Percentiles rank a stretch among this genome's conserved stretches.
Conservation (phyloP, 1,140 invertebrate species). For the Anastrepha ludens region DNA sequence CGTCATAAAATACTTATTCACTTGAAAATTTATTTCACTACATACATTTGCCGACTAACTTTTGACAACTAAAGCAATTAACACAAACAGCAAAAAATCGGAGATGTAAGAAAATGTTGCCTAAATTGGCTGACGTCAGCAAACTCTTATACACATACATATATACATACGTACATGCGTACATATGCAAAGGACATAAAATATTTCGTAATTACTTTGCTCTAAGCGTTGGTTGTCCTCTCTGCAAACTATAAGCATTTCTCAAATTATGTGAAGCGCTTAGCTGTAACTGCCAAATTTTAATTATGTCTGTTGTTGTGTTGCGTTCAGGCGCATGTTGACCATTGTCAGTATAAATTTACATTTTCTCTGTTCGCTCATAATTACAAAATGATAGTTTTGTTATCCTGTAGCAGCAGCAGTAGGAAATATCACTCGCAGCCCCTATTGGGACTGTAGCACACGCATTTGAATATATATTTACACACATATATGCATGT, state of each 20-base stretch:
- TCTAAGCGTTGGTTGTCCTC: neutral
- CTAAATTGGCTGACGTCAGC: neutral
- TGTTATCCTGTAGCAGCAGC: neutral
- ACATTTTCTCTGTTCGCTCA: constrained; percentile 29
- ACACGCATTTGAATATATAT: neutral
- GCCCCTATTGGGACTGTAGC: no score
- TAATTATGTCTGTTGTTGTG: constrained; percentile 30
- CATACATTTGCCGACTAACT: no score
- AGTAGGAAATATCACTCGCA: no score
- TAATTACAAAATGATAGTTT: constrained; percentile 28
- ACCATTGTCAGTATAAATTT: constrained; percentile 33
- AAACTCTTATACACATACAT: neutral
- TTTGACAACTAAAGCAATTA: no score
- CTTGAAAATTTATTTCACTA: no score
- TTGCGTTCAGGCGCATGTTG: neutral
- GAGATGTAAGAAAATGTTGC: no score
- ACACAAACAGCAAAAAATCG: no score
- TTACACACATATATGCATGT: neutral
- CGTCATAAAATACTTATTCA: no score
- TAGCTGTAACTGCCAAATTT: constrained; percentile 37
- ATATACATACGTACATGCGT: neutral
- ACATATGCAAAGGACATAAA: neutral
- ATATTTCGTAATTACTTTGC: constrained; percentile 37
- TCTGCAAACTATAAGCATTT: constrained; percentile 31
- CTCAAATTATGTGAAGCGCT: constrained; percentile 33